Conservation (phyloP, 2,888 invertebrate genomes). For the Eupithecia insigniata region DNA sequence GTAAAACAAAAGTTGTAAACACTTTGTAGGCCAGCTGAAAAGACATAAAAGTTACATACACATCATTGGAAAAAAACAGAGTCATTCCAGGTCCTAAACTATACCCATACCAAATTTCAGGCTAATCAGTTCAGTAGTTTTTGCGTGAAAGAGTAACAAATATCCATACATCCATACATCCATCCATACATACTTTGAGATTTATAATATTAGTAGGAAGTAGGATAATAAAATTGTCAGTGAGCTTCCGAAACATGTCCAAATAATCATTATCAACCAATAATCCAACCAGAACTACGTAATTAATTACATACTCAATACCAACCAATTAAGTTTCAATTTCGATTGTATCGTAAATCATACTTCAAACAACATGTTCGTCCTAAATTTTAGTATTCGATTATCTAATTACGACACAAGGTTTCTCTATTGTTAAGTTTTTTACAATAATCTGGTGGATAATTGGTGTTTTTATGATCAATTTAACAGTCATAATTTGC, state of each 20-base stretch:
- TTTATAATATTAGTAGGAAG: too few relatives aligned
- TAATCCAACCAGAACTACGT: neutral
- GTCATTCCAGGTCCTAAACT: too few relatives aligned
- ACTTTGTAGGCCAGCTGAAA: too few relatives aligned
- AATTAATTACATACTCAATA: slow-evolving; percentile 16
- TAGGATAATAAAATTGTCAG: neutral
- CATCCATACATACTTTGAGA: too few relatives aligned
- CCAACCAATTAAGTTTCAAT: slow-evolving; percentile 22
- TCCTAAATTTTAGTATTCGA: slow-evolving; percentile 57
- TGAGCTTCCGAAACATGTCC: neutral
- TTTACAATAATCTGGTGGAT: slow-evolving; percentile 24
- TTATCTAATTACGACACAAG: slow-evolving; percentile 53
- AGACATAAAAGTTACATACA: too few relatives aligned
- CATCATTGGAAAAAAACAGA: too few relatives aligned
- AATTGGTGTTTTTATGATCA: slow-evolving; percentile 34
- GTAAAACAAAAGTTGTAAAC: too few relatives aligned
- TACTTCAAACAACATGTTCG: slow-evolving; percentile 43
- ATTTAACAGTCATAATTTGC: slow-evolving; percentile 27
- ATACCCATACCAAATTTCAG: too few relatives aligned
- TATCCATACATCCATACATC: too few relatives aligned
- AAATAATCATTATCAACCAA: neutral
- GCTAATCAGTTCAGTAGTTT: too few relatives aligned
- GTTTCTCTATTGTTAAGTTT: slow-evolving; percentile 38
- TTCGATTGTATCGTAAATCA: slow-evolving; percentile 28
- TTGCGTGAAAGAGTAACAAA: too few relatives aligned